These are phyloP conservation scores for Cyclophora punctaria DNA, from an alignment of 2,888 invertebrate species.

Conservation along the genomic window DNA sequence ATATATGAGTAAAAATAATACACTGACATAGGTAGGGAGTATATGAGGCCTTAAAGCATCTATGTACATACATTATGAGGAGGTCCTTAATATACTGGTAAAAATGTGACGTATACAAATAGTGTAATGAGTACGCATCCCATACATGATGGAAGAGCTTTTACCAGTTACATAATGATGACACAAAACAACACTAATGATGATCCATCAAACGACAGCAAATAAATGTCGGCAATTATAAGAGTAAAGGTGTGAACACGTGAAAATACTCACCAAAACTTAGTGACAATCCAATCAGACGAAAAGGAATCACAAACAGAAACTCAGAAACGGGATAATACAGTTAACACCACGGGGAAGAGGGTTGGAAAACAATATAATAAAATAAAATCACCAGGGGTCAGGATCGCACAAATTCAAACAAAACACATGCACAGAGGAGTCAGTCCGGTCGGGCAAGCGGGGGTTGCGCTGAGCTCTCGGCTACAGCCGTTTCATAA, in stretches of 20 bases:
- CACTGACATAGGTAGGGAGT: too few species aligned
- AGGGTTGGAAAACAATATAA: conserved; percentile 55
- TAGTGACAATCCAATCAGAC: conserved; percentile 62
- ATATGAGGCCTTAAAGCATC: too few species aligned
- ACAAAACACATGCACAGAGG: conserved; percentile 39
- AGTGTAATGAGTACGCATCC: too few species aligned
- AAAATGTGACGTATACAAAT: too few species aligned
- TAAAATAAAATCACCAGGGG: conserved; percentile 65
- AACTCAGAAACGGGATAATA: conserved; percentile 48
- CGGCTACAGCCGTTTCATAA: conserved; percentile 56
- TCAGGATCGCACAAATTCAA: conserved; percentile 56
- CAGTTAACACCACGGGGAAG: conserved; percentile 48
- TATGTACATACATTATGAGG: too few species aligned
- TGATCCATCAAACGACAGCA: too few species aligned
- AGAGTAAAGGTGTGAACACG: neutral
- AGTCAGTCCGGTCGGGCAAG: conserved; percentile 27
- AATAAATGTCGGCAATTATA: too few species aligned
- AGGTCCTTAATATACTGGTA: too few species aligned
- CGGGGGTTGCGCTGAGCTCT: conserved; percentile 26
- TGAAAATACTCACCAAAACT: conserved; percentile 47
- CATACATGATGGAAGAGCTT: too few species aligned
- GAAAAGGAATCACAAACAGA: conserved; percentile 56
- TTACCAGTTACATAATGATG: too few species aligned
- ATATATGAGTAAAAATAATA: too few species aligned
- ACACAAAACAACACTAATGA: too few species aligned